Evolutionary conservation across 2,113 vertebrate species (phyloP), one percentile per base, ranked within the genome.

Genomic region (Corythaixoides concolor): DNA sequence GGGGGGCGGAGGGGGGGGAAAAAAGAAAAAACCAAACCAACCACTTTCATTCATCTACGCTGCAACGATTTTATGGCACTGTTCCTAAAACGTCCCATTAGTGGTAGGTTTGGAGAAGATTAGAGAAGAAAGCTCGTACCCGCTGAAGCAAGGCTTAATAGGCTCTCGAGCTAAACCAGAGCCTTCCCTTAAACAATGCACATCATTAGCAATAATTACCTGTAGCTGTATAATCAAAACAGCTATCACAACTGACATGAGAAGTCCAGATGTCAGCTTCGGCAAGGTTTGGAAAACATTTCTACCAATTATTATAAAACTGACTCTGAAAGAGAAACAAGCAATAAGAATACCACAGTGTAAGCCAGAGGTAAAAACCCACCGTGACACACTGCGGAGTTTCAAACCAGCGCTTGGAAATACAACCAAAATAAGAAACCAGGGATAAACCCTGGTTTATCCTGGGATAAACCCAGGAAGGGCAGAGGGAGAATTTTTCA

Each of bases 121-220:
- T 75, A 94, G 89, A 85, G 95, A 85, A 94, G 87, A 92, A 94
- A 93, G 70, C 84, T 76, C 26, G 37, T 78, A 89, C 26, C 67
- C 81, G 89, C 73, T 76, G 93, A 97, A 94, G 91, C 92, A 87
- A 69, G 62, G 67, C 62, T 88, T 95, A 96, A 88, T 66, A 88
- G 85, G 91, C 84, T 92, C 85, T 85, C 33, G 11, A 92, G 80
- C 79, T 93, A 90, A 97, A 87, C 70, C 92, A 96, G 87, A 91
- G 70, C 92, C 47, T 83, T 94, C 73, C 75, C 75, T 76, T 60
- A 6, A 96, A 96, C 95, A 74, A 83, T 59, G 85, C 87, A 55
- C 93, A 90, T 94, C 95, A 89, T 91, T 94, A 96, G 89, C 28
- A 93, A 87, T 84, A 96, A 96, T 96, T 95, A 96, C 69, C 95